These are phyloP conservation scores for Sepiola atlantica DNA, from an alignment of 2,888 invertebrate species.

Conservation along the genomic window DNA sequence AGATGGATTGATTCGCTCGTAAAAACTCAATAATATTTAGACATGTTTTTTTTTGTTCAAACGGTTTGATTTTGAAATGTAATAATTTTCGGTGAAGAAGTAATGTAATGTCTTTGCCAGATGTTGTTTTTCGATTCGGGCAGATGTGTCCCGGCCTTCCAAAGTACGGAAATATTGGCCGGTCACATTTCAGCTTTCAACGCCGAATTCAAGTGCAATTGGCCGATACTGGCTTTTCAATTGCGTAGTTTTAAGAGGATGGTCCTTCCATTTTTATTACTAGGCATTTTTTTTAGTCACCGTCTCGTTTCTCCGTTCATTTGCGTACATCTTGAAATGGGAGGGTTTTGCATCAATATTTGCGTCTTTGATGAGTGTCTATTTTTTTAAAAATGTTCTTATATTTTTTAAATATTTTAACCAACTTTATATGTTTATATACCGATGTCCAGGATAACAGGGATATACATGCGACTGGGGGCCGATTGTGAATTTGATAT, in stretches of 20 bases:
- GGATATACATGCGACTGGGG: no score
- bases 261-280: neutral
- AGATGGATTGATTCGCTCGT: neutral
- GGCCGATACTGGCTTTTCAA: neutral
- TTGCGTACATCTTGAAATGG: neutral
- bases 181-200: neutral
- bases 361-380: neutral
- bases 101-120: neutral
- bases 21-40: neutral
- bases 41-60: neutral
- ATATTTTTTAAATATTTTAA: no score
- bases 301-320: no score
- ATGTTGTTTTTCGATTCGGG: neutral
- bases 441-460: no score
- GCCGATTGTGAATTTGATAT: no score
- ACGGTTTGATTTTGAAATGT: slow-evolving; percentile 2
- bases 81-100: neutral
- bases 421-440: no score
- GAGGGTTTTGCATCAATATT: neutral
- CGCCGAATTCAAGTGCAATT: neutral
- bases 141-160: neutral
- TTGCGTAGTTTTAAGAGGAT: neutral
- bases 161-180: neutral
- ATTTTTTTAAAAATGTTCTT: no score
- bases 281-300: neutral